A percentile compares a stretch with the other conserved stretches of the same genome.
Conservation (phyloP, 2,797 vertebrate genomes). For the Austrolebias charrua region DNA sequence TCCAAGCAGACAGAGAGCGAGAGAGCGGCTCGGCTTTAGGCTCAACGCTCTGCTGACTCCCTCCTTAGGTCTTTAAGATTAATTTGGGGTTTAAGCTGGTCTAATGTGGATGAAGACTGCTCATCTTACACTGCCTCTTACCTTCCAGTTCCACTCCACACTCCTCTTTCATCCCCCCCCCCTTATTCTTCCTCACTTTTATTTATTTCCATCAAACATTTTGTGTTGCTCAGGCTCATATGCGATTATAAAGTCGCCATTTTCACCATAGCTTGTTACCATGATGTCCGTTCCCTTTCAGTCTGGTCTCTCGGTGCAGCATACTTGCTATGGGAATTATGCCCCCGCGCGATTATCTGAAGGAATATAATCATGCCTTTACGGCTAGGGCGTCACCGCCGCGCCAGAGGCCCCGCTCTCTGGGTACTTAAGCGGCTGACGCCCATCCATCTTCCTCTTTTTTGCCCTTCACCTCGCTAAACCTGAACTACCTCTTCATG, state of each 20-base stretch:
- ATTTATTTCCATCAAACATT: constrained; percentile 31
- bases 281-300: constrained; percentile 5
- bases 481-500: too few relatives aligned
- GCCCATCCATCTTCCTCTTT: too few relatives aligned
- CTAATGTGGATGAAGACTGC: constrained; percentile 54
- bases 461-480: too few relatives aligned
- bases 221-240: constrained; percentile 14
- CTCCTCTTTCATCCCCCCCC: constrained; percentile 27
- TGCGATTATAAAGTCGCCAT: constrained; percentile 4
- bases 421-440: too few relatives aligned
- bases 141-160: neutral
- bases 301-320: too few relatives aligned
- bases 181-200: constrained; percentile 25
- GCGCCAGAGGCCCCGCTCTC: too few relatives aligned
- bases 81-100: constrained; percentile 54
- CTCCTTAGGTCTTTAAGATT: constrained; percentile 50
- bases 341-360: too few relatives aligned
- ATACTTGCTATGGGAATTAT: too few relatives aligned
- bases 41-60: constrained; percentile 29
- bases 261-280: constrained; percentile 10
- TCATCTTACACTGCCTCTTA: constrained; percentile 35
- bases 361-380: too few relatives aligned
- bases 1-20: constrained; percentile 28
- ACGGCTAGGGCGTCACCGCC: too few relatives aligned
- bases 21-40: constrained; percentile 32